Evolutionary conservation across 2,797 vertebrate genomes (phyloP).

Genomic region (Champsocephalus esox): DNA sequence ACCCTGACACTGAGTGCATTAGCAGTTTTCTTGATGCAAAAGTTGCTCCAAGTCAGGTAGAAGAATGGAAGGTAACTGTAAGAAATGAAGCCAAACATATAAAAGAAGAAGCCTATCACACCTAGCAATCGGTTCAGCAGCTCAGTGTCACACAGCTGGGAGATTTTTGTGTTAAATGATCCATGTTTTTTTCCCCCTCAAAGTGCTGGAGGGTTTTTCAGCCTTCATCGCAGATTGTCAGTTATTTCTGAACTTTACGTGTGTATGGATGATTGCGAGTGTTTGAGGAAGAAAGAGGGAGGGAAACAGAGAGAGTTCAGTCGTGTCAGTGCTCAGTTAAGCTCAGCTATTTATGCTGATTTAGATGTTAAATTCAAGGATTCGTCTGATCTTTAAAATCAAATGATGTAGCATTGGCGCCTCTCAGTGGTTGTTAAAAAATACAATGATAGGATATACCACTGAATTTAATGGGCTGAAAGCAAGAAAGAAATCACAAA

Average conservation of each 20-base stretch:
- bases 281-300: conserved; percentile 4
- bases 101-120: conserved; percentile 18
- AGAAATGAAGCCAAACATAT: conserved; percentile 20
- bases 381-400: neutral
- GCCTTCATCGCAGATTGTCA: neutral
- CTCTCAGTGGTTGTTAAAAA: neutral
- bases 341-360: neutral
- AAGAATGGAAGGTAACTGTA: conserved; percentile 3
- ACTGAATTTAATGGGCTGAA: neutral
- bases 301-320: neutral
- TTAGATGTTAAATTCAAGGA: neutral
- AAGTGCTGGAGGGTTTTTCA: conserved; percentile 18
- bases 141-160: conserved; percentile 7
- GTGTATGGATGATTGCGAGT: conserved; percentile 12
- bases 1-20: conserved; percentile 32
- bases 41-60: conserved; percentile 5
- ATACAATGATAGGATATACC: neutral
- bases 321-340: neutral
- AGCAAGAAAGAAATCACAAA: neutral
- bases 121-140: conserved; percentile 19
- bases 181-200: neutral
- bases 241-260: conserved; percentile 6
- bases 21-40: conserved; percentile 25
- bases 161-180: neutral
- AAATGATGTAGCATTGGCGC: neutral